phyloP scores from a whole-genome alignment of 2,113 vertebrate species.

The Zapus hudsonius region DNA sequence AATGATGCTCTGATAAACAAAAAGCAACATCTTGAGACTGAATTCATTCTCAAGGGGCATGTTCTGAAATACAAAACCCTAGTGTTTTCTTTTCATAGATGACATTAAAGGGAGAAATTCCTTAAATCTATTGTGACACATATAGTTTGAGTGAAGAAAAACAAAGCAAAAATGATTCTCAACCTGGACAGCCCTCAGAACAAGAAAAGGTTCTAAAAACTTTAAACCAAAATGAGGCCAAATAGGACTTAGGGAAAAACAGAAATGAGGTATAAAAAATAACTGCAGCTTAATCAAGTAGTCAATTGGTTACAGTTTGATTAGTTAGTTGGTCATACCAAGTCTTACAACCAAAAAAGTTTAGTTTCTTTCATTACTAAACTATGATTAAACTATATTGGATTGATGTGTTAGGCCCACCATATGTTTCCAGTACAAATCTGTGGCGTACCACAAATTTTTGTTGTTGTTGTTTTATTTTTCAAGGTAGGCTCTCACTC shows the following conservation, averaged over 20 bases:
- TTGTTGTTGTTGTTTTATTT: too few relatives aligned
- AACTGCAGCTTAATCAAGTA: not conserved
- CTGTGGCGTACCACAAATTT: not conserved
- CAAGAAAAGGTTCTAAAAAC: not conserved
- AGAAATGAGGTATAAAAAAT: not conserved
- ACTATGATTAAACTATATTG: not conserved
- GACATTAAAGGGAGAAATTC: not conserved
- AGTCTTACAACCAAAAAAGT: not conserved
- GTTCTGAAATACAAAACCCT: slow-evolving; percentile 50
- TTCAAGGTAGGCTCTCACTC: too few relatives aligned
- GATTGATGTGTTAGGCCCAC: not conserved
- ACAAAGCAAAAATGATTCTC: not conserved
- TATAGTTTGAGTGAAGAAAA: not conserved
- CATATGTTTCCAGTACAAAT: not conserved
- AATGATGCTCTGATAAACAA: slow-evolving; percentile 90
- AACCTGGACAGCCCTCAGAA: not conserved
- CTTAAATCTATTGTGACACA: not conserved
- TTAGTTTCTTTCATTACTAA: not conserved
- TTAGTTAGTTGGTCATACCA: not conserved
- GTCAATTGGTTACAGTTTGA: not conserved
- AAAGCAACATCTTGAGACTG: slow-evolving; percentile 34
- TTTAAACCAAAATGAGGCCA: not conserved
- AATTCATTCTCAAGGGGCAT: not conserved
- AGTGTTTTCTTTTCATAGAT: not conserved
- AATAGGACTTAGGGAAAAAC: not conserved